Base-by-base conservation (phyloP, 2,888 invertebrate species). In the Thysanoteuthis rhombus region DNA sequence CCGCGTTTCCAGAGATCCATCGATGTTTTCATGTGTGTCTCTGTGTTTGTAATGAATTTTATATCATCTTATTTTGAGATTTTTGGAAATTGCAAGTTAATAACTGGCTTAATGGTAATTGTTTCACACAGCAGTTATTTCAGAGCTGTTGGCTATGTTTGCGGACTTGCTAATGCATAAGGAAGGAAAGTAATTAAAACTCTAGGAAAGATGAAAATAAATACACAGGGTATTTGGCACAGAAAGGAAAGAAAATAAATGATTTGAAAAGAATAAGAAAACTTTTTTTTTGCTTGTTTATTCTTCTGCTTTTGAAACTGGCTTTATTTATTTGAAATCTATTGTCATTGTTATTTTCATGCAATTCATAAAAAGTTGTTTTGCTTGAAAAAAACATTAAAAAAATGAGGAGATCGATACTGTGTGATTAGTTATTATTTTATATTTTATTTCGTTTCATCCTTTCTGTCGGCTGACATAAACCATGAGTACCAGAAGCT, bases 151-250 rank as follows among this genome's bases (percentile, higher is more conserved):
- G 75, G 75, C 75, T 36, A 75, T 75, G 75, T 75, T 75, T 75
- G 75, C 19, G n/a, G 75, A 75, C 75, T n/a, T 36, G 75, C n/a
- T 75, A 36, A 75, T 75, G n/a, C 75, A 75, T n/a, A 75, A 75
- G 75, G 75, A 75, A 75, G 75, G 75, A 75, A 75, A 75, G 75
- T 75, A 75, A 75, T 75, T 75, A 75, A 75, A 75, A 75, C 75
- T 36, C n/a, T n/a, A 75, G 75, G 75, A 75, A 75, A n/a, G n/a
- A 75, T 75, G 75, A 75, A 75, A 75, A 75, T 75, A 75, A 75
- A n/a, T 32, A 52, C 25, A 75, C n/a, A n/a, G n/a, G 12, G 16
- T n/a, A n/a, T n/a, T 75, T 75, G 75, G 75, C 75, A 75, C 12
- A 10, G 75, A 75, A 75, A 75, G 75, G 32, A 75, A 75, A 75